Evolutionary conservation across 1,140 invertebrate genomes (phyloP).

Genomic region (Heliconius nattereri): DNA sequence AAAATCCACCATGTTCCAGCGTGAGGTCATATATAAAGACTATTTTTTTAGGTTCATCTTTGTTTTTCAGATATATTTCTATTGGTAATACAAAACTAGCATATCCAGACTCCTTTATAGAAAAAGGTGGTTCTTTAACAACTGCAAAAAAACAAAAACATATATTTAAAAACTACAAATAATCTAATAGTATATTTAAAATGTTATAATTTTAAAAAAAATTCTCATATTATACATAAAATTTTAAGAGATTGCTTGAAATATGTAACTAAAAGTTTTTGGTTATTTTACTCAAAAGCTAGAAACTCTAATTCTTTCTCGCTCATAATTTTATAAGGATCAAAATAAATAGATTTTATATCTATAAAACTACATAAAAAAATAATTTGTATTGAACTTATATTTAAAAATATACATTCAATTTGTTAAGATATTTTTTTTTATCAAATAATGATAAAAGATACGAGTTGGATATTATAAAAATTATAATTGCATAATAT

Average conservation of each 20-base stretch:
- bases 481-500: conserved; percentile 26
- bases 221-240: too few species aligned
- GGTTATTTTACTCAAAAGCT: too few species aligned
- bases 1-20: conserved; percentile 87
- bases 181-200: neutral
- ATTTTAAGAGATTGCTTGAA: too few species aligned
- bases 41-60: conserved; percentile 94
- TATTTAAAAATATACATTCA: neutral
- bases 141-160: conserved; percentile 81
- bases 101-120: conserved; percentile 95
- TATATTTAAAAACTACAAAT: neutral
- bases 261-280: too few species aligned
- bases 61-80: conserved; percentile 94
- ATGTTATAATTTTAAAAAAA: too few species aligned
- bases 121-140: conserved; percentile 95
- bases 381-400: neutral
- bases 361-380: too few species aligned
- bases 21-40: conserved; percentile 93
- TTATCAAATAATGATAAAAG: conserved; percentile 6
- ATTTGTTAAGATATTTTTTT: neutral
- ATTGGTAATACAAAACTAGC: conserved; percentile 95
- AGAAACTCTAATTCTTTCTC: too few species aligned
- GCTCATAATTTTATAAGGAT: too few species aligned
- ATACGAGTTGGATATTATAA: conserved; percentile 15
- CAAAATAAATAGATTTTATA: too few species aligned